Evolutionary conservation across 2,113 vertebrate genomes (phyloP), one percentile per base, ranked within the genome.

Genomic region (Nerophis lumbriciformis): DNA sequence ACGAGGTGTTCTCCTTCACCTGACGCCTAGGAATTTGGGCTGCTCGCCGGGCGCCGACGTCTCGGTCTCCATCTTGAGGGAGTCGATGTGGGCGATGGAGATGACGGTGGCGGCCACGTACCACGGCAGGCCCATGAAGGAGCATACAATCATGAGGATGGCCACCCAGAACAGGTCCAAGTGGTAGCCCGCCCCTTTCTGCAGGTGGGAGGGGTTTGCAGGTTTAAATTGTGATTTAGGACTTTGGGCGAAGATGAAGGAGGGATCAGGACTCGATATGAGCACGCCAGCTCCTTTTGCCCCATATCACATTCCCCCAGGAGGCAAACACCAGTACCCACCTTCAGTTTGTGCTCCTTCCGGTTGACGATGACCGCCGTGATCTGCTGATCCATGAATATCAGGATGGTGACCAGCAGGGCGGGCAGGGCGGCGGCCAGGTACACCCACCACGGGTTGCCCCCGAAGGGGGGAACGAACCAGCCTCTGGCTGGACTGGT

Each of bases 311-410:
- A 5, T 45, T 12, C 12, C 42, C 28, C 42, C 42, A 12, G 42
- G 10, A 45, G 42, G 42, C 42, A 12, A 42, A 42, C 39, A 9
- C 39, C 7, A 42, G 39, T 4, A 45, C 89, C 61, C 53, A 96
- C 95, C 93, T 95, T 98, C 15, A 99, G 94, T 76, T 98, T 99
- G 82, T 99, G 93, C 75, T 99, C 97, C 70, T 99, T 99, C 85
- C 97, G 91, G 90, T 99, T 99, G 80, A 99, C 93, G 0, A 99
- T 99, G 75, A 99, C 97, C 0, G 94, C 96, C 0, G 97, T 99
- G 88, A 99, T 96, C 80, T 99, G 96, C 77, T 99, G 97, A 87
- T 99, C 97, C 97, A 99, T 99, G 74, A 99, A 99, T 82, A 98
- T 91, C 67, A 99, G 93, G 73, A 99, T 99, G 51, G 97, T 99